Evolutionary conservation across 2,888 invertebrate species (phyloP).

Genomic region (Erebia epiphron): DNA sequence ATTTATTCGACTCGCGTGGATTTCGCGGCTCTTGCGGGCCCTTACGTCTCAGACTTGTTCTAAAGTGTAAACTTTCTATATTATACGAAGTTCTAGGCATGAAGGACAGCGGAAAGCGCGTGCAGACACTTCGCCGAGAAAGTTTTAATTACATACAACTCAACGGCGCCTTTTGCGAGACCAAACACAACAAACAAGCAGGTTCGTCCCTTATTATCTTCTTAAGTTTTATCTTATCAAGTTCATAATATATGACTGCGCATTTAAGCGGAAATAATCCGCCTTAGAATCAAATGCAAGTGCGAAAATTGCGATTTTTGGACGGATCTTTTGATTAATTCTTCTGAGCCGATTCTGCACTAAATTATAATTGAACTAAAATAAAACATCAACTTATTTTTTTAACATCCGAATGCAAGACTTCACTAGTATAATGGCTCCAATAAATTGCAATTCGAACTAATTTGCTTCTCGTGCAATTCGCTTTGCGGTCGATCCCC

Average conservation of each 20-base stretch:
- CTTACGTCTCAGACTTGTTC: background rate
- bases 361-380: too few relatives aligned
- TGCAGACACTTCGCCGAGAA: background rate
- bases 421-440: background rate
- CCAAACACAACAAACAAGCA: background rate
- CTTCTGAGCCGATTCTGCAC: too few relatives aligned
- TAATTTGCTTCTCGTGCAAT: conserved; percentile 12
- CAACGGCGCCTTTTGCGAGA: conserved; percentile 2
- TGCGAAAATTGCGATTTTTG: too few relatives aligned
- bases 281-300: too few relatives aligned
- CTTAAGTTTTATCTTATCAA: too few relatives aligned
- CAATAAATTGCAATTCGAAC: conserved; percentile 6
- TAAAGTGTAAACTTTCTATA: background rate
- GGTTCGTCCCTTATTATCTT: background rate
- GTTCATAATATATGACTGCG: too few relatives aligned
- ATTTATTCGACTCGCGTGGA: too few relatives aligned
- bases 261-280: too few relatives aligned
- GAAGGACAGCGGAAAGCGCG: background rate
- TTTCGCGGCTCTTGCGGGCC: too few relatives aligned
- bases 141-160: conserved; percentile 10
- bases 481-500: conserved; percentile 6
- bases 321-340: too few relatives aligned
- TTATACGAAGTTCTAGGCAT: background rate
- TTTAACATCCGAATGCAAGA: too few relatives aligned
- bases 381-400: too few relatives aligned